phyloP scores from a whole-genome alignment of 2,888 invertebrate genomes.

The Cheilosia urbana region DNA sequence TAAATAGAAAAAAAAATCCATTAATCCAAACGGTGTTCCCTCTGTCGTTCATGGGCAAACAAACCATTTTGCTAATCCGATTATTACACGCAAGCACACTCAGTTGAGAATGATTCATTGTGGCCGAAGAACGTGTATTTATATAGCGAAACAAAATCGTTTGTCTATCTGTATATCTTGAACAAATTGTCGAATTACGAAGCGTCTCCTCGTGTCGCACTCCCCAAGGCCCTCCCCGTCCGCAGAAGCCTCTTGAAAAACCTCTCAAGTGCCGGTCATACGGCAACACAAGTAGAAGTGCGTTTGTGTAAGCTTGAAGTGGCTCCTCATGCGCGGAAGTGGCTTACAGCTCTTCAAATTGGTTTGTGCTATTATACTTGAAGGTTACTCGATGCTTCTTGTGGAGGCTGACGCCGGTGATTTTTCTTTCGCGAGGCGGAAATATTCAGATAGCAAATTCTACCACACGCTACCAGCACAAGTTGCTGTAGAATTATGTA shows the following conservation, averaged over 20 bases:
- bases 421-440: not conserved
- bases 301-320: conserved; percentile 27
- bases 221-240: conserved; percentile 4
- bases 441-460: not conserved
- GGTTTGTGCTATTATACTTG: conserved; percentile 37
- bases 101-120: conserved; percentile 64
- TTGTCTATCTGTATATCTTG: conserved; percentile 27
- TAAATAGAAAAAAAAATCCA: not conserved
- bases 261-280: conserved; percentile 28
- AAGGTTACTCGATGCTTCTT: conserved; percentile 29
- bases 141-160: conserved; percentile 47
- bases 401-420: not conserved
- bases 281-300: conserved; percentile 17
- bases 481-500: too few relatives aligned
- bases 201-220: conserved; percentile 1
- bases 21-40: conserved; percentile 34
- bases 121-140: conserved; percentile 47
- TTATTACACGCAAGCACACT: conserved; percentile 62
- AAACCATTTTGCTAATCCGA: conserved; percentile 67
- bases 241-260: conserved; percentile 9
- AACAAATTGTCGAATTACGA: conserved; percentile 33
- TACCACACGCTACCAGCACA: too few relatives aligned
- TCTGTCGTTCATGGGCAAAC: conserved; percentile 5
- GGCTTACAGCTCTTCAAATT: conserved; percentile 57
- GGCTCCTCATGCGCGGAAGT: conserved; percentile 57